Evolutionary conservation across 1,140 invertebrate genomes (phyloP).

Genomic region (Drosophila tristis): DNA sequence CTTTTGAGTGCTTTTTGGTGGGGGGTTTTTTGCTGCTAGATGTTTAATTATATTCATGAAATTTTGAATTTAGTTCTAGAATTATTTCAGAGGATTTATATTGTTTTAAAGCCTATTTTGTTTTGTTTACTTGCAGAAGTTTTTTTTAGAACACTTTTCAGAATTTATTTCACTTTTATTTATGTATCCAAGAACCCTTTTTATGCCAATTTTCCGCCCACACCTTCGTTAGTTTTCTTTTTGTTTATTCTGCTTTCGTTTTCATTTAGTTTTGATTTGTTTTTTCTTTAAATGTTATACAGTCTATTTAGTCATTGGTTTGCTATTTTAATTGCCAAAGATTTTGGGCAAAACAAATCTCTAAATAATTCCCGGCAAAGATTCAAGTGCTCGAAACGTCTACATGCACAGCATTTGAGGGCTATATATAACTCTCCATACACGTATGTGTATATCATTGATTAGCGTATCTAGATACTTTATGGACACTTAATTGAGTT

Average conservation of each 20-base stretch:
- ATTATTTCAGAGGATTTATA: not conserved
- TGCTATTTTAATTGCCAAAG: slow-evolving; percentile 39
- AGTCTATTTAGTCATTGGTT: slow-evolving; percentile 24
- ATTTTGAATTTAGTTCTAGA: not conserved
- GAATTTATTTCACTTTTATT: not conserved
- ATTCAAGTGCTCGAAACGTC: slow-evolving; percentile 26
- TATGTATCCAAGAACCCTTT: slow-evolving; percentile 1
- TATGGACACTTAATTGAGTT: slow-evolving; percentile 81
- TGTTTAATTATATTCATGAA: slow-evolving; percentile 10
- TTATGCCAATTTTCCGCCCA: not conserved
- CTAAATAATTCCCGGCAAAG: slow-evolving; percentile 26
- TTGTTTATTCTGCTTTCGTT: not conserved
- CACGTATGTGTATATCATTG: slow-evolving; percentile 55
- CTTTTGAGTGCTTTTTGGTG: not conserved
- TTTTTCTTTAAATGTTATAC: slow-evolving; percentile 1
- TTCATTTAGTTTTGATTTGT: slow-evolving; percentile 18
- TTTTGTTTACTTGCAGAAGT: no score
- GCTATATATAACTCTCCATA: slow-evolving; percentile 10
- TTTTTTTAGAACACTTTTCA: no score
- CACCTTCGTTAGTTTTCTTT: not conserved
- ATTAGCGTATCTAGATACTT: slow-evolving; percentile 80
- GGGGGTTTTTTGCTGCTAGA: not conserved
- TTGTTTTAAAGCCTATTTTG: no score
- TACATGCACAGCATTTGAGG: slow-evolving; percentile 16
- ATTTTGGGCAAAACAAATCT: slow-evolving; percentile 45